These are phyloP conservation scores for Cabera pusaria DNA, from an alignment of 2,888 invertebrate genomes.

Conservation along the genomic window DNA sequence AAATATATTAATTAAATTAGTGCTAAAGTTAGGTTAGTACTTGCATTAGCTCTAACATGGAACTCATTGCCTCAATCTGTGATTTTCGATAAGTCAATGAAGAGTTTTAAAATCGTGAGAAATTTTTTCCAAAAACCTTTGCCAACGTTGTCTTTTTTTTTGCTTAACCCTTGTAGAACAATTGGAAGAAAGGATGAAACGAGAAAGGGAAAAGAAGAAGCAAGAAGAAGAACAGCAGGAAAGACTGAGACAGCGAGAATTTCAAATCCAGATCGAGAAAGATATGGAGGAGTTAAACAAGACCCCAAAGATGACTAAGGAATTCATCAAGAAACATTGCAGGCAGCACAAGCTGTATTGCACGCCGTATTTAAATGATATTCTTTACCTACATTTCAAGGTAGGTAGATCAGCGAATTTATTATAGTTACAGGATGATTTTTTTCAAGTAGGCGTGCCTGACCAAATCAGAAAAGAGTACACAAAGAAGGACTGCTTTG, in stretches of 20 bases:
- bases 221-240: slow-evolving; percentile 52
- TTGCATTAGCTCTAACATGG: too few relatives aligned
- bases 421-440: too few relatives aligned
- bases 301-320: slow-evolving; percentile 89
- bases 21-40: too few relatives aligned
- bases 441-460: too few relatives aligned
- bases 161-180: slow-evolving; percentile 15
- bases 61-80: too few relatives aligned
- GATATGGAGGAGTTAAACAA: slow-evolving; percentile 65
- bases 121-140: too few relatives aligned
- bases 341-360: slow-evolving; percentile 92
- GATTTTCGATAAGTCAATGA: too few relatives aligned
- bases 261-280: slow-evolving; percentile 56
- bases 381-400: slow-evolving; percentile 97
- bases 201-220: slow-evolving; percentile 43
- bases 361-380: slow-evolving; percentile 95
- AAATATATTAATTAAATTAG: too few relatives aligned
- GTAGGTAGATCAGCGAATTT: slow-evolving; percentile 62
- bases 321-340: slow-evolving; percentile 91
- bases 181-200: slow-evolving; percentile 33
- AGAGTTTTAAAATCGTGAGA: too few relatives aligned
- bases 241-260: slow-evolving; percentile 49
- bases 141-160: too few relatives aligned
- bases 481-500: too few relatives aligned
- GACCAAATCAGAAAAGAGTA: too few relatives aligned